Evolutionary conservation across 2,113 vertebrate genomes (phyloP), one percentile per base, ranked within the genome.

Genomic region (Elachura formosa): DNA sequence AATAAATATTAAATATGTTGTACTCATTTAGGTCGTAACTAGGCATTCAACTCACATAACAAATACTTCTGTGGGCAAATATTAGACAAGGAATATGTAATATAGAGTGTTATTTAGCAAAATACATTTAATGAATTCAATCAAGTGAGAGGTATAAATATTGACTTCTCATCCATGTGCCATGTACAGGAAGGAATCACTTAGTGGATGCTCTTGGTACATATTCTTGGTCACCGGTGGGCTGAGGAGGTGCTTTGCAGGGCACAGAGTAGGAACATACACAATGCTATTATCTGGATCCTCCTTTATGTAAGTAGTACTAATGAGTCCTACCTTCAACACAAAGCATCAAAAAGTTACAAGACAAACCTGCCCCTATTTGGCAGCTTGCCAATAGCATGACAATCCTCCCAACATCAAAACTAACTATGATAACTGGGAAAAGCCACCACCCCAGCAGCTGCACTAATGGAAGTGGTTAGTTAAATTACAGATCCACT

Each of bases 1-100:
- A 95, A 96, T 96, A 95, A 97, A 96, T 96, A 96, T 96, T 97
- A 95, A 92, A 93, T 84, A 73, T 48, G n/a, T 76, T 87, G 69
- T 75, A 75, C 67, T 87, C 64, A 84, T 94, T 94, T 85, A 81
- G n/a, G 84, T 91, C 85, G 69, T 92, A 94, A 90, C 52, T 75
- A 92, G 54, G 63, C 29, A 33, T 92, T 96, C 79, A 80, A 88
- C 84, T 88, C 88, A 81, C 75, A 51, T 80, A 48, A 94, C 75
- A 94, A 96, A 96, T 92, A 90, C 67, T 80, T 68, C 69, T 54
- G 41, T 93, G 54, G 73, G 83, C 95, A 97, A 95, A 96, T 93
- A 96, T 94, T 94, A 87, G 89, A 45, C 84, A 86, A 91, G 62
- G 78, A 90, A 89, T 61, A 68, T 46, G 49, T 94, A 94, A 88